Conservation (phyloP, 2,113 vertebrate genomes). For the Neotoma lepida region DNA sequence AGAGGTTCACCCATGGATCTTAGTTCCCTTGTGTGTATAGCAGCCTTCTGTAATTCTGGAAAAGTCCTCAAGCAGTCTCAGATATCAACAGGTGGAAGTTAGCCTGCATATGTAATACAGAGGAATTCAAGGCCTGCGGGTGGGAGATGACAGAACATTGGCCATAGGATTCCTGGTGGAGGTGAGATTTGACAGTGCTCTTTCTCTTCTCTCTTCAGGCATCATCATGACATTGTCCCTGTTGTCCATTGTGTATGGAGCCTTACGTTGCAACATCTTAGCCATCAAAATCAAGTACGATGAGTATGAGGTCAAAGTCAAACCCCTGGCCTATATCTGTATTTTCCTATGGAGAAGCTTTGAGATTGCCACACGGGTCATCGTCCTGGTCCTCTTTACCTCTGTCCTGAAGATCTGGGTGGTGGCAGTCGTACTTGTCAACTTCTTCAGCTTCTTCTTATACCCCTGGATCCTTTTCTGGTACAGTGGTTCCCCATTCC, state of each 20-base stretch:
- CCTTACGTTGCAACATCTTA: conserved; percentile 97
- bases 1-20: background rate
- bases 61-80: background rate
- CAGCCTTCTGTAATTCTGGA: background rate
- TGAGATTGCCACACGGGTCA: conserved; percentile 95
- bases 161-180: background rate
- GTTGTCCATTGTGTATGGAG: conserved; percentile 97
- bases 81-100: background rate
- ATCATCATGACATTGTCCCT: conserved; percentile 95
- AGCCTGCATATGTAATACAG: background rate
- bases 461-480: conserved; percentile 96
- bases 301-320: conserved; percentile 93
- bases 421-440: conserved; percentile 88
- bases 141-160: background rate
- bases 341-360: conserved; percentile 97
- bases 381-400: conserved; percentile 95
- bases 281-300: conserved; percentile 98
- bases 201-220: conserved; percentile 86
- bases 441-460: conserved; percentile 93
- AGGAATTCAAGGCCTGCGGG: background rate
- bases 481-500: conserved; percentile 94
- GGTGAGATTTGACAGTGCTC: conserved; percentile 65
- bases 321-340: conserved; percentile 93
- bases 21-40: background rate
- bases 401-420: conserved; percentile 95